These are phyloP conservation scores for Sylvia borin DNA, from an alignment of 2,797 vertebrate species.

Conservation along the genomic window DNA sequence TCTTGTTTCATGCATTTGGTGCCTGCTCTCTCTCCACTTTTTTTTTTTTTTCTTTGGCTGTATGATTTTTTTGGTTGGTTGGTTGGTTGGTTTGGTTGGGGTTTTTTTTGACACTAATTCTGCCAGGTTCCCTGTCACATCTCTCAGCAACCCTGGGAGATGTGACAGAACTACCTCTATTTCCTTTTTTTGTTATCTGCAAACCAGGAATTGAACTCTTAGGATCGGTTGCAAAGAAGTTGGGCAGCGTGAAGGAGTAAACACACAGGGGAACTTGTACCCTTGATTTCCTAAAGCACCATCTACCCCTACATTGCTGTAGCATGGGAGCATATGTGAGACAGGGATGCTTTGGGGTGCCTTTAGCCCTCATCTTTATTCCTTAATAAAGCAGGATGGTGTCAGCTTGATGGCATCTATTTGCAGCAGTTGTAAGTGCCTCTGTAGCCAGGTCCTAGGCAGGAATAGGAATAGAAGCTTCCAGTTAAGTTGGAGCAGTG, in stretches of 20 bases:
- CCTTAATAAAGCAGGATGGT: neutral
- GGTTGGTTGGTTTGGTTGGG: too few relatives aligned
- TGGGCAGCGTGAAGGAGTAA: neutral
- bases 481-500: neutral
- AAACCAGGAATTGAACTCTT: neutral
- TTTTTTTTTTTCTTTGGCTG: neutral
- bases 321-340: neutral
- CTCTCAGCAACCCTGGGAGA: neutral
- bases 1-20: neutral
- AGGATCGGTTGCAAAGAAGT: neutral
- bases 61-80: neutral
- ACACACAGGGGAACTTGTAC: neutral
- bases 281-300: neutral
- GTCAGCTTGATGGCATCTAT: neutral
- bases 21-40: neutral
- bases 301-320: neutral
- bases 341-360: neutral
- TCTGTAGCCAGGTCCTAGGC: neutral
- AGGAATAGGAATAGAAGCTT: neutral
- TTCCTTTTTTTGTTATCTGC: neutral
- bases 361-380: neutral
- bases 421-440: neutral
- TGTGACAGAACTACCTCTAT: fast-evolving
- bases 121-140: neutral
- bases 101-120: too few relatives aligned